phyloP scores from a whole-genome alignment of 2,797 vertebrate genomes.

The Propithecus deckenii region DNA sequence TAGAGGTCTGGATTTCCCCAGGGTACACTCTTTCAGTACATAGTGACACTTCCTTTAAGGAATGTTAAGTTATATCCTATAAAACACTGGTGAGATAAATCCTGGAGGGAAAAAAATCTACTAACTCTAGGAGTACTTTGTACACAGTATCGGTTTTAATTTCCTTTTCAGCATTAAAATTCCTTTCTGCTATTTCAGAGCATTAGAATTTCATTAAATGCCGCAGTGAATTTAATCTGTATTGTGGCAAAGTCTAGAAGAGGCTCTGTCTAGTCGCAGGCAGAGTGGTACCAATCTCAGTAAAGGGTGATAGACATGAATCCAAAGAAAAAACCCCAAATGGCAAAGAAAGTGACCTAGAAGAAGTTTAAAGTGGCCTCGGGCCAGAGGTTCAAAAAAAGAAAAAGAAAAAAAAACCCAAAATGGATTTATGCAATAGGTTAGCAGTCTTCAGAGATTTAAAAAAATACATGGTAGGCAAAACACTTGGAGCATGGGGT shows the following conservation, averaged over 20 bases:
- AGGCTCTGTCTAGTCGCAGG: neutral
- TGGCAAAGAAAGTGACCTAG: neutral
- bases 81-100: neutral
- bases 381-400: neutral
- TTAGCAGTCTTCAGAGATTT: neutral
- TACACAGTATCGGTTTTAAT: neutral
- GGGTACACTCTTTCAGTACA: neutral
- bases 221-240: neutral
- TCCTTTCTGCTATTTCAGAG: neutral
- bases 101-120: neutral
- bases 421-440: too few relatives aligned
- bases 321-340: neutral
- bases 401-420: neutral
- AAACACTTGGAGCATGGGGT: too few relatives aligned
- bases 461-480: too few relatives aligned
- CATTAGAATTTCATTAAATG: neutral
- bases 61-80: neutral
- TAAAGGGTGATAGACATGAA: neutral
- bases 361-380: neutral
- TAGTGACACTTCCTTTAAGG: neutral
- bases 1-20: neutral
- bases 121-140: neutral
- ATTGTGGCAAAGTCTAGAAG: neutral
- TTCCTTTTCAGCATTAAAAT: neutral
- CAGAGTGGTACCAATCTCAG: neutral